Evolutionary conservation across 2,888 invertebrate species (phyloP).

Genomic region (Tipula confusa): DNA sequence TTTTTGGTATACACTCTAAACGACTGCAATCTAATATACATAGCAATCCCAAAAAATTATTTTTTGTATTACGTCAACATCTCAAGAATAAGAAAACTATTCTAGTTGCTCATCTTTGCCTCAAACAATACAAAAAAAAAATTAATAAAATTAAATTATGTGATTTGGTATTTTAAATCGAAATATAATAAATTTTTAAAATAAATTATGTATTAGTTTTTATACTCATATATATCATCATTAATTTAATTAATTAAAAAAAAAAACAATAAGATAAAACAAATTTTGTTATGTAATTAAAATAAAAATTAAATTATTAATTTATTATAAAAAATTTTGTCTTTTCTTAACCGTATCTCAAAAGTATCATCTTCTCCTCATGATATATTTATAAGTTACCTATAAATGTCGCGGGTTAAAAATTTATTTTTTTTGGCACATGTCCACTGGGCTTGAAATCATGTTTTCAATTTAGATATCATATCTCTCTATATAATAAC

Average conservation of each 20-base stretch:
- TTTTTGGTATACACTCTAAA: neutral
- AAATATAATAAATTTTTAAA: neutral
- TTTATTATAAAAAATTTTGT: constrained; percentile 15
- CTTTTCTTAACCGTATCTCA: neutral
- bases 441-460: neutral
- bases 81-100: neutral
- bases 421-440: neutral
- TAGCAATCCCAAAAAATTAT: neutral
- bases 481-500: neutral
- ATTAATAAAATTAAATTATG: neutral
- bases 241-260: neutral
- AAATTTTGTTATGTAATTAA: constrained; percentile 4
- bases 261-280: neutral
- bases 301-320: constrained; percentile 20
- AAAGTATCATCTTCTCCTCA: neutral
- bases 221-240: constrained; percentile 13
- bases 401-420: neutral
- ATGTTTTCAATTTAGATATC: neutral
- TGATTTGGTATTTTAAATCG: neutral
- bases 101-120: neutral
- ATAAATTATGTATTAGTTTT: neutral
- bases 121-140: neutral
- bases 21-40: constrained; percentile 9
- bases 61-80: neutral
- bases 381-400: neutral